Percentiles rank a stretch among this genome's conserved stretches.
Conservation (phyloP, 2,888 invertebrate species). For the Acleris laterana region DNA sequence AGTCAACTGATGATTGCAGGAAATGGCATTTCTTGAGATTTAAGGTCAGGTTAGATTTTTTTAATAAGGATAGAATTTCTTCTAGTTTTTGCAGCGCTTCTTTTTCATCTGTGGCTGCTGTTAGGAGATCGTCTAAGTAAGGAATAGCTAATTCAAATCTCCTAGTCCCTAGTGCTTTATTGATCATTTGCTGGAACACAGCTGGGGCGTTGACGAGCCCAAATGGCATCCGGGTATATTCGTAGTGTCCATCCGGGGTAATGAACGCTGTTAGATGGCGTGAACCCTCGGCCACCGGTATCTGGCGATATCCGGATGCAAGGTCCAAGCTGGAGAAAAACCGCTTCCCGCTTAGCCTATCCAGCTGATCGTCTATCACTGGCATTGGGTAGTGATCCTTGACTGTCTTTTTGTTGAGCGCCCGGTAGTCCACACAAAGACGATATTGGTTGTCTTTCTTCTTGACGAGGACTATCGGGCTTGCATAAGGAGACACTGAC, state of each 20-base stretch:
- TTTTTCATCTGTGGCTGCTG: not conserved
- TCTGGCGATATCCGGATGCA: slow-evolving; percentile 31
- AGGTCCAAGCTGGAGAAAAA: not conserved
- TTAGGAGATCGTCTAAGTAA: not conserved
- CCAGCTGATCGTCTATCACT: slow-evolving; percentile 8
- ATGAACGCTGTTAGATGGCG: slow-evolving; percentile 23
- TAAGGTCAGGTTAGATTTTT: not conserved
- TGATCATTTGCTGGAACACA: slow-evolving; percentile 1
- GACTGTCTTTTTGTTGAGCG: slow-evolving; percentile 18
- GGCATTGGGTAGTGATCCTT: slow-evolving; percentile 14
- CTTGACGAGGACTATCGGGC: slow-evolving; percentile 9
- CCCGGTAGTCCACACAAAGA: slow-evolving; percentile 33
- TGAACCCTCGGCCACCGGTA: slow-evolving; percentile 38
- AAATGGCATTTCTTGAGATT: not conserved
- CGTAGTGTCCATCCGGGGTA: slow-evolving; percentile 18
- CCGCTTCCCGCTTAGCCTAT: not conserved
- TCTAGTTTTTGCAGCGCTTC: not conserved
- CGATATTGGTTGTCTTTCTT: slow-evolving; percentile 40
- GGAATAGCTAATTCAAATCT: not conserved
- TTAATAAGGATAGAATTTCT: not conserved
- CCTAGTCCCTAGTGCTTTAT: not conserved
- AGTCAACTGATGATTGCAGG: not conserved
- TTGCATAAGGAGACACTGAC: slow-evolving; percentile 7
- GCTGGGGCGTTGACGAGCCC: not conserved
- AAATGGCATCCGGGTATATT: slow-evolving; percentile 2